Base-by-base conservation (phyloP, 2,797 vertebrate species). In the Myotis daubentonii region DNA sequence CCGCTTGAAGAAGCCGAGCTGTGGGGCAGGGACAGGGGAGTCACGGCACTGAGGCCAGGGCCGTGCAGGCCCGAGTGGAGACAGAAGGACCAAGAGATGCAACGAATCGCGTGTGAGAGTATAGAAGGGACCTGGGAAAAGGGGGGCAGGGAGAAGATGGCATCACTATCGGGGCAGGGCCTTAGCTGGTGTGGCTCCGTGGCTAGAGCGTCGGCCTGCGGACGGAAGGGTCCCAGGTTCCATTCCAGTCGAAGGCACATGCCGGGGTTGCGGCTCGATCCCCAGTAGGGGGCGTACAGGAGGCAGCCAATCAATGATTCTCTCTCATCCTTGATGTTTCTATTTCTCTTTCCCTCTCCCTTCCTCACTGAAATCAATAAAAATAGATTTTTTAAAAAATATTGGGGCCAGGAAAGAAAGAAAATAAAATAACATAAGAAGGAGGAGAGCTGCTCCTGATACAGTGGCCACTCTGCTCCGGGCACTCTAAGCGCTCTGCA, bases 1-100 rank as follows among this genome's bases (percentile, higher is more conserved):
- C 30, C 99, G 98, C 91, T 99, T 99, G 98, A 99, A 99, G 97
- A 99, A 99, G 84, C 99, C 99, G 57, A 98, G 97, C 99, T 99
- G 72, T 41, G 44, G 76, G 78, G 20, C 17, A 84, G 74, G 94
- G 36, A 75, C 22, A 75, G n/a, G 83, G 53, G 9, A 12, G 23
- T 95, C 5, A 91, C 47, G 33, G 33, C 70, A 25, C n/a, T 0
- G 4, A 66, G 41, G 65, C 7, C 68, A n/a, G 9, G 28, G 75
- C 8, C 53, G 5, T 5, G 72, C 47, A 88, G 57, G 11, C 23
- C 36, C 62, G 41, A 90, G 25, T 6, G 30, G 51, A 33, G 4
- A 30, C 6, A 10, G 20, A 47, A 10, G 36, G 36, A 23, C 25
- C 20, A 47, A 53, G 30, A 71, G 38, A 20, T 1, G 17, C 49